Evolutionary conservation across 2,113 vertebrate genomes (phyloP), one percentile per base, ranked within the genome.

Genomic region (Cygnus atratus): DNA sequence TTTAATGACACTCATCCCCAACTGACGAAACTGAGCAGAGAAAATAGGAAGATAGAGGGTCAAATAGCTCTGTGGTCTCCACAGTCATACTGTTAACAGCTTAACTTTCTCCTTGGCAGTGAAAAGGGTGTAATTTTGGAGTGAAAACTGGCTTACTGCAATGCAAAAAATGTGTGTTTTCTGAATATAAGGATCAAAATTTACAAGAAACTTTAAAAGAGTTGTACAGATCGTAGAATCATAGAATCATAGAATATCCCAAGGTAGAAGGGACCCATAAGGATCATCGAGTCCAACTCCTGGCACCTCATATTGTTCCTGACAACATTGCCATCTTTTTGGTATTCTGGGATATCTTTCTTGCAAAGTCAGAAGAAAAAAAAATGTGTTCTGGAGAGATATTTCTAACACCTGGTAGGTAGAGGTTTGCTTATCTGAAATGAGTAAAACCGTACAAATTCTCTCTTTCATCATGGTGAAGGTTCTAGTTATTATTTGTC

Each of bases 1-100:
- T 84, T 90, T 87, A 89, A 78, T 55, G 29, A 57, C 84, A 57
- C 75, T 87, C 39, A 63, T 84, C 44, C 52, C 26, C 66, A 78
- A 25, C 71, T 92, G 71, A 84, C 48, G 87, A 88, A 91, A 68
- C 16, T 76, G 71, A 79, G 85, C 21, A 73, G 44, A 91, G 24
- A 77, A 93, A 85, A 89, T 50, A 44, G 50, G 63, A 91, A 92
- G 74, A 97, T 79, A 48, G 84, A 68, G 67, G 76, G 71, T 82
- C 39, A 91, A 84, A 87, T 28, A 79, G 16, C 59, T 83, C 71
- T 87, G 88, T 94, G 90, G 91, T 94, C 75, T 73, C 74, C 35
- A 41, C 25, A 82, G 63, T 70, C 35, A 50, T 39, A 62, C 31
- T 82, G n/a, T 70, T 91, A 87, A 83, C 82, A 93, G 58, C 39